These are phyloP conservation scores for Drosophila phalerata DNA, from an alignment of 2,888 invertebrate genomes.

Conservation along the genomic window DNA sequence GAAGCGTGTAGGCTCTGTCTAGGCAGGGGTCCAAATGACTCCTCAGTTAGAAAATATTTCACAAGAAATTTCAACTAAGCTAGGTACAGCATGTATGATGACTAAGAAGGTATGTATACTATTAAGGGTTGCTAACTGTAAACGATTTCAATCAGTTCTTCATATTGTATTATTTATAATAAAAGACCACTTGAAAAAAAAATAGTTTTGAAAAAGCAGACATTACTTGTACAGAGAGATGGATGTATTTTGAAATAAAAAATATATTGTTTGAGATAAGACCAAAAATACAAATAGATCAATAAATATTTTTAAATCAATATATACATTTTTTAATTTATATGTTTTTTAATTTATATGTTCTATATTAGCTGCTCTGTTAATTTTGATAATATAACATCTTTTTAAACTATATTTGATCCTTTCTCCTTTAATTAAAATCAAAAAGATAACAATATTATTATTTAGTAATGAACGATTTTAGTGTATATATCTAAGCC, in stretches of 20 bases:
- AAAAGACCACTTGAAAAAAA: not conserved
- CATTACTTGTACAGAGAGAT: not conserved
- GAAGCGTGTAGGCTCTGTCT: constrained; percentile 64
- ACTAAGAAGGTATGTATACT: not conserved
- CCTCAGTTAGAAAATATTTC: not conserved
- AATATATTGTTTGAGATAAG: too few species aligned
- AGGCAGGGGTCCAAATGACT: constrained; percentile 14
- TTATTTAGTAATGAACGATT: too few species aligned
- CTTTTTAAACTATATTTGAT: too few species aligned
- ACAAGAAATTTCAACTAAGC: not conserved
- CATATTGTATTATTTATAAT: not conserved
- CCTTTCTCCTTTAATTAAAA: too few species aligned
- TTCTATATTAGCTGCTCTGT: too few species aligned
- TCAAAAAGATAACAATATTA: too few species aligned
- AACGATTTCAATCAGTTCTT: not conserved
- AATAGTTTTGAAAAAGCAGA: not conserved
- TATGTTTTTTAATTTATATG: too few species aligned
- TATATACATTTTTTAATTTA: too few species aligned
- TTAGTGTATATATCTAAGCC: too few species aligned
- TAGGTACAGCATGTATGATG: not conserved
- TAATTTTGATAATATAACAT: too few species aligned
- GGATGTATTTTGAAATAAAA: not conserved
- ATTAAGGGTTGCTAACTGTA: constrained; percentile 4
- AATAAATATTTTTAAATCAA: too few species aligned
- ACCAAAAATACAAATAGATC: too few species aligned